These are phyloP conservation scores for Eustalomyia histrio DNA, from an alignment of 2,888 invertebrate species.

Conservation along the genomic window DNA sequence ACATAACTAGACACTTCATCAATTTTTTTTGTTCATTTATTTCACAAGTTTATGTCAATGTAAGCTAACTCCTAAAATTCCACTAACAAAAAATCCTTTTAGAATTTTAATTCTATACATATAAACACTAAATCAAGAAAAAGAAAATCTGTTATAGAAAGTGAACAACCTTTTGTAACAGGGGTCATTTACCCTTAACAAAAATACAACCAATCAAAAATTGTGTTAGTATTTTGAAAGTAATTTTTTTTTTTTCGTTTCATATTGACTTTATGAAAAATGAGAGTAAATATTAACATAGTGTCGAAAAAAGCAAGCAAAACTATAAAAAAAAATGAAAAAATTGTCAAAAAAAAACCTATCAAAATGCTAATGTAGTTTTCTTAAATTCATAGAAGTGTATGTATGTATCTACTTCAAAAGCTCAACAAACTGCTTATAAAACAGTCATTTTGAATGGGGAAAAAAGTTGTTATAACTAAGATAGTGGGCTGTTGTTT, in stretches of 20 bases:
- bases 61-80: not conserved
- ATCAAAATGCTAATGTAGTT: constrained; percentile 6
- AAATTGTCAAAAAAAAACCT: constrained; percentile 1
- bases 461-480: not conserved
- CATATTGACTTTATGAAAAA: not conserved
- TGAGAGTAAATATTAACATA: constrained; percentile 1
- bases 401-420: not conserved
- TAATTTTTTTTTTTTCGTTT: not conserved
- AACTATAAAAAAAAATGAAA: constrained; percentile 5
- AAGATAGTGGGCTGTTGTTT: not conserved
- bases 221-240: not conserved
- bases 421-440: not conserved
- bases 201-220: not conserved
- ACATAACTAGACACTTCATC: constrained; percentile 41
- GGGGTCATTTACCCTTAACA: constrained; percentile 1
- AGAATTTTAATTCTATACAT: not conserved
- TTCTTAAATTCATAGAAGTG: constrained; percentile 3
- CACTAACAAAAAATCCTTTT: not conserved
- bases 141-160: not conserved
- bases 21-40: constrained; percentile 2
- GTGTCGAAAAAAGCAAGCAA: not conserved
- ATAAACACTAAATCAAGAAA: not conserved
- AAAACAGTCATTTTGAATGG: not conserved
- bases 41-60: constrained; percentile 1
- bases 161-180: constrained; percentile 13